These are phyloP conservation scores for Speoplatyrhinus poulsoni DNA, from an alignment of 2,113 vertebrate genomes.

Conservation along the genomic window DNA sequence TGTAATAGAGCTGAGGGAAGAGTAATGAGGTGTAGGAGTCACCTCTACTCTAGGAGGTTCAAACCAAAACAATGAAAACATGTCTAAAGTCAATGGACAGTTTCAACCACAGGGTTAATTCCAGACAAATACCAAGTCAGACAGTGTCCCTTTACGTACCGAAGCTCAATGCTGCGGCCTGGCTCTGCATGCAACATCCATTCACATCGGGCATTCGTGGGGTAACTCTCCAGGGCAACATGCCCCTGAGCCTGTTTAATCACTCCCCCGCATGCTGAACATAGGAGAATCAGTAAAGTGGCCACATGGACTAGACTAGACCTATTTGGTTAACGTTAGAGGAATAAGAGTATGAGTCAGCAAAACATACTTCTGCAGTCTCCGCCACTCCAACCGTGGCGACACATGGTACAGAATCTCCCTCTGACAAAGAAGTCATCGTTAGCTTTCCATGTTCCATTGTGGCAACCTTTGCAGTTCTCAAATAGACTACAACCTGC, in stretches of 20 bases:
- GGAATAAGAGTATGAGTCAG: background rate
- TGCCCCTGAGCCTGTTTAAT: slow-evolving; percentile 82
- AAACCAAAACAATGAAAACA: too few relatives aligned
- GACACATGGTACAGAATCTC: slow-evolving; percentile 85
- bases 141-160: slow-evolving; percentile 59
- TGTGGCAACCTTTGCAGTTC: slow-evolving; percentile 90
- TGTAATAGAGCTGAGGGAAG: too few relatives aligned
- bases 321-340: too few relatives aligned
- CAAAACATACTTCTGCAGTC: slow-evolving; percentile 89
- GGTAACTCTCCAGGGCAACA: slow-evolving; percentile 87
- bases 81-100: too few relatives aligned
- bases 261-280: slow-evolving; percentile 83
- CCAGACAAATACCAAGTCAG: background rate
- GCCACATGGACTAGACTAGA: background rate
- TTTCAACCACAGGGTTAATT: too few relatives aligned
- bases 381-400: slow-evolving; percentile 90
- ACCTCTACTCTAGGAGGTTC: too few relatives aligned
- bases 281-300: slow-evolving; percentile 30
- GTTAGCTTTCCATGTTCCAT: slow-evolving; percentile 87
- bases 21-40: too few relatives aligned
- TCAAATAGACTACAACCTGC: slow-evolving; percentile 87
- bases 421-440: slow-evolving; percentile 91
- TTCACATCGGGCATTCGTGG: slow-evolving; percentile 86
- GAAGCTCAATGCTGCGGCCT: slow-evolving; percentile 82
- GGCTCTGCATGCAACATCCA: slow-evolving; percentile 83